phyloP scores from a whole-genome alignment of 2,113 vertebrate genomes.

The Leucoraja erinaceus region DNA sequence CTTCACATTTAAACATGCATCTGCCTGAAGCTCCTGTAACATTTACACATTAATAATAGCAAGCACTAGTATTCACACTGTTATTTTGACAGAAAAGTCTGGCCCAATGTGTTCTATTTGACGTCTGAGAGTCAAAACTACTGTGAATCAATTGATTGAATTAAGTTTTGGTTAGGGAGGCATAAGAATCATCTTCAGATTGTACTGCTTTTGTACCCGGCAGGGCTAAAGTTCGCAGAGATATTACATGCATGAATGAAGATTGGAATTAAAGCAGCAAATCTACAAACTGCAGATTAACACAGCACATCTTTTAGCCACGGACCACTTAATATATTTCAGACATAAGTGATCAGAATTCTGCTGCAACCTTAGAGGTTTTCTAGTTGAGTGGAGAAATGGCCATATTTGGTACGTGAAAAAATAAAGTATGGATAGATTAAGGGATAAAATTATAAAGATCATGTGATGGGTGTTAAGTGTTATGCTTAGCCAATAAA shows the following conservation, averaged over 20 bases:
- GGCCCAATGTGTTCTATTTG: neutral
- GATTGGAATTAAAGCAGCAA: neutral
- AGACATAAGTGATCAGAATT: neutral
- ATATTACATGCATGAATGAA: neutral
- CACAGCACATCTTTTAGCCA: neutral
- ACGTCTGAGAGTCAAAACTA: slow-evolving; percentile 25
- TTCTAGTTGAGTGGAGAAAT: neutral
- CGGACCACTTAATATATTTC: slow-evolving; percentile 10
- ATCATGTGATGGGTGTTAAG: neutral
- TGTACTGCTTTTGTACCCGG: neutral
- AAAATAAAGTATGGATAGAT: neutral
- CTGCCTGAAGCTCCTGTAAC: neutral
- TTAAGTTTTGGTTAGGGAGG: neutral
- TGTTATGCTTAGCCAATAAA: neutral
- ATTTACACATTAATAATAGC: slow-evolving; percentile 11
- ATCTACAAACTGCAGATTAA: slow-evolving; percentile 16
- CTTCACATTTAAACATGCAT: neutral
- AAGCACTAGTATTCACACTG: neutral
- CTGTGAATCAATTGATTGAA: slow-evolving; percentile 3
- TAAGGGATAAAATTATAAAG: neutral
- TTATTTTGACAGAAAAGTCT: slow-evolving; percentile 22
- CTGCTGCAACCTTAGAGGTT: neutral
- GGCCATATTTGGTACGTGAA: neutral
- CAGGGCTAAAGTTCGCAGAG: slow-evolving; percentile 19
- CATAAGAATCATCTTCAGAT: slow-evolving; percentile 21